Conservation (phyloP, 1,140 invertebrate genomes). For the Pseudomyrmex flavicornis region DNA sequence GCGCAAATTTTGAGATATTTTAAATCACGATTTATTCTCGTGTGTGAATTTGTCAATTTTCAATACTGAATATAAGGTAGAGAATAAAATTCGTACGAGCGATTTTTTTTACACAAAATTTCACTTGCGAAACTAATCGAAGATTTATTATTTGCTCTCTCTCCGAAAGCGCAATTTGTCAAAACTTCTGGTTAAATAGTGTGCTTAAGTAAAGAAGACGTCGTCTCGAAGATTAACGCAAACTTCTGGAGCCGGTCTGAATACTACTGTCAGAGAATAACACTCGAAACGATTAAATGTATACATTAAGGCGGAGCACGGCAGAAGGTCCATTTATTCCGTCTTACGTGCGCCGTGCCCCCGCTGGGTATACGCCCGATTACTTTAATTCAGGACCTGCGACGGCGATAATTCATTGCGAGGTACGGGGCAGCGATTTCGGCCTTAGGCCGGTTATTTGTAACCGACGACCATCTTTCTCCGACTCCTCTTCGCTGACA, state of each 20-base stretch:
- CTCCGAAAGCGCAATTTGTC: constrained; percentile 9
- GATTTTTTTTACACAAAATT: background rate
- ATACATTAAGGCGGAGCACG: constrained; percentile 12
- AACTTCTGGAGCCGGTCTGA: background rate
- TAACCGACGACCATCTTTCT: constrained; percentile 59
- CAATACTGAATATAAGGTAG: background rate
- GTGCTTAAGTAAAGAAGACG: constrained; percentile 36
- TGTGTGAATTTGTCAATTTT: too few species aligned
- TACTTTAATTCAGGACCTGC: constrained; percentile 74
- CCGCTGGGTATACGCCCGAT: constrained; percentile 62
- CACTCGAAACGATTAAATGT: constrained; percentile 47
- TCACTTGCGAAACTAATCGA: background rate
- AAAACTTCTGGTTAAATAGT: constrained; percentile 4
- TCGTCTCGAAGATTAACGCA: constrained; percentile 31
- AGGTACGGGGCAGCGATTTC: constrained; percentile 64
- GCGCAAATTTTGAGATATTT: too few species aligned
- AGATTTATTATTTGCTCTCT: constrained; percentile 20
- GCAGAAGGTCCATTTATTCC: constrained; percentile 53
- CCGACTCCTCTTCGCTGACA: constrained; percentile 12
- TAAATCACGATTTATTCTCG: too few species aligned
- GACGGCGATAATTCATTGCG: constrained; percentile 74
- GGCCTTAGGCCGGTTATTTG: constrained; percentile 74
- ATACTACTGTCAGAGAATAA: constrained; percentile 22
- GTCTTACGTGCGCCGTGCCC: constrained; percentile 13
- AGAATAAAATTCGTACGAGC: background rate